These are phyloP conservation scores for Helobdella robusta DNA, from an alignment of 2,888 invertebrate species.

Conservation along the genomic window DNA sequence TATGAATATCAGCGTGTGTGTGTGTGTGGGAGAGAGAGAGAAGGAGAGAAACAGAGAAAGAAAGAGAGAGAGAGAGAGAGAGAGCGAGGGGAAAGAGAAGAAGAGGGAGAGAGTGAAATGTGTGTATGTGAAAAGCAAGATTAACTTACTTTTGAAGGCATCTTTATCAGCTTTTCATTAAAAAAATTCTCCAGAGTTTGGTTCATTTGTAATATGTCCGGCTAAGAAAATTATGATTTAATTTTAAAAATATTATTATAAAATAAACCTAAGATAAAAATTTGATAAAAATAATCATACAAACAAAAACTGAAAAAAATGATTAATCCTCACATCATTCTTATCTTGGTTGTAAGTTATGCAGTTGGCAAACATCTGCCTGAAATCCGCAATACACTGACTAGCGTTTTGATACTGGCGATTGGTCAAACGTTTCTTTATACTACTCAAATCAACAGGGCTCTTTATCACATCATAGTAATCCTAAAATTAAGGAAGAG, in stretches of 20 bases:
- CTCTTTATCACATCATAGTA: constrained; percentile 12
- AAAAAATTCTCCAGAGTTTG: constrained; percentile 11
- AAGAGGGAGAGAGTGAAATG: too few relatives aligned
- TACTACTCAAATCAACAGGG: constrained; percentile 17
- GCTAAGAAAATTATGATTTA: not conserved
- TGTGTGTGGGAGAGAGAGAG: too few relatives aligned
- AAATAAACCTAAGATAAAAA: not conserved
- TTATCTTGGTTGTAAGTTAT: constrained; percentile 15
- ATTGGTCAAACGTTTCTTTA: constrained; percentile 13
- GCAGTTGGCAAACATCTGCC: constrained; percentile 23
- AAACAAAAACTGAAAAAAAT: not conserved
- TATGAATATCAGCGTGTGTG: too few relatives aligned
- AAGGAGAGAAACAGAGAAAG: too few relatives aligned
- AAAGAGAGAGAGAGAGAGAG: too few relatives aligned
- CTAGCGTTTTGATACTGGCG: constrained; percentile 1
- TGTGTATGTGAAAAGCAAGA: too few relatives aligned
- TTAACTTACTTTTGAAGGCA: constrained; percentile 14
- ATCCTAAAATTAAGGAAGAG: not conserved
- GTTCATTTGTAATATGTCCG: constrained; percentile 21
- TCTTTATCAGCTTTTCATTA: not conserved
- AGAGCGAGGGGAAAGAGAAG: too few relatives aligned
- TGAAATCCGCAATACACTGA: constrained; percentile 19
- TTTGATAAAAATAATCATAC: not conserved
- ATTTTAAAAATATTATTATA: not conserved
- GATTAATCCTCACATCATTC: constrained; percentile 12